Base-by-base conservation (phyloP, 2,888 invertebrate species). In the Osmoderma eremita region DNA sequence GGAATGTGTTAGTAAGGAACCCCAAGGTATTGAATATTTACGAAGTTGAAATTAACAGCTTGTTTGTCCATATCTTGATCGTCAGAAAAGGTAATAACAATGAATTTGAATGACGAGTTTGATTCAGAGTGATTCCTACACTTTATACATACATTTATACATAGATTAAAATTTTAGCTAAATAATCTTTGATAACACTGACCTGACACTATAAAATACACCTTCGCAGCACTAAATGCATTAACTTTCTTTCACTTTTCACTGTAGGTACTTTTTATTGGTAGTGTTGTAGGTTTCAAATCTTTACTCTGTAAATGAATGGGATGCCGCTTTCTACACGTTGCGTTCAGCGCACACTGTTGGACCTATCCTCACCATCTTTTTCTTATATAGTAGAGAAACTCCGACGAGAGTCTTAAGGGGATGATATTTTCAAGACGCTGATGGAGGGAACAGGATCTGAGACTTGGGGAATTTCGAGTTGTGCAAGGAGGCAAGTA, bases 331-430 rank as follows among this genome's bases (percentile, higher is more conserved):
- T 61, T 61, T 61, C 58, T 61, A 61, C 48, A 30, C n/a, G 24
- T 51, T 51, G 24, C 51, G 58, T 36, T 61, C 45, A 41, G 45
- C 45, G 15, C 30, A 61, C n/a, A 61, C 58, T 61, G 58, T 48
- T 61, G 24, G 48, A 24, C 30, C 45, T 45, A 48, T 61, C 58
- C 58, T 61, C 45, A 30, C 45, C 45, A 61, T 61, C 45, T 45
- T 61, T 61, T 61, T 61, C 58, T 61, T 61, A 61, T 61, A 61
- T 61, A 48, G 24, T 48, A 45, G 58, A 45, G 58, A 61, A 61
- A 61, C 45, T 61, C 17, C 24, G 22, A 41, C 20, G 20, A 30
- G 36, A 45, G 17, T 61, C 45, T 61, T 61, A 61, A 45, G 58
- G 58, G 58, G 58, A 61, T 61, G 58, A 61, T 45, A 45, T 45